These are phyloP conservation scores for Adelges cooleyi DNA, from an alignment of 1,140 invertebrate genomes.

Conservation along the genomic window DNA sequence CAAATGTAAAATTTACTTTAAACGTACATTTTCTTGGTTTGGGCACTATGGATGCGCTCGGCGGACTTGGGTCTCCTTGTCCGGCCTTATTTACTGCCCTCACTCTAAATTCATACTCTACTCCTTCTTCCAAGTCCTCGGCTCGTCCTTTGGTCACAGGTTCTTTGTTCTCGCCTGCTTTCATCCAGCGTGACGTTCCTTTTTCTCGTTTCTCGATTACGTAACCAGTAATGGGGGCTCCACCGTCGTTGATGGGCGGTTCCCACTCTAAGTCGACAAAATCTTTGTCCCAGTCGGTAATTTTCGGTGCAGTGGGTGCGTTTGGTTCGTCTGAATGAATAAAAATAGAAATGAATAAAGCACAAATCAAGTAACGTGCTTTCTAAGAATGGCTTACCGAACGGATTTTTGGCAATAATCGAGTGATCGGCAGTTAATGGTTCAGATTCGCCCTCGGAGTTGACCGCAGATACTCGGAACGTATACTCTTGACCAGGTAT, in stretches of 20 bases:
- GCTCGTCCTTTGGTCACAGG: slow-evolving; percentile 68
- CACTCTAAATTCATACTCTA: slow-evolving; percentile 78
- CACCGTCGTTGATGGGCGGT: slow-evolving; percentile 77
- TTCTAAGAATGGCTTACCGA: slow-evolving; percentile 53
- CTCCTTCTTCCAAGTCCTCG: slow-evolving; percentile 69
- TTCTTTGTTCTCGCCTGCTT: slow-evolving; percentile 63
- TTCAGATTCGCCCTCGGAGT: slow-evolving; percentile 88
- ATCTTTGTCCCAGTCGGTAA: slow-evolving; percentile 89
- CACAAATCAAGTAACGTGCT: not conserved
- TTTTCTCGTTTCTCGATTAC: slow-evolving; percentile 89
- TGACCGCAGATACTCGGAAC: slow-evolving; percentile 90
- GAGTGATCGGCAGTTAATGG: slow-evolving; percentile 77
- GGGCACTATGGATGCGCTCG: slow-evolving; percentile 59
- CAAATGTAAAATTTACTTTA: slow-evolving; percentile 30
- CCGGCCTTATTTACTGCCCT: slow-evolving; percentile 68
- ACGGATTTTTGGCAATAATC: slow-evolving; percentile 95
- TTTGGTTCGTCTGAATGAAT: slow-evolving; percentile 66
- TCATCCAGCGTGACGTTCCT: slow-evolving; percentile 72
- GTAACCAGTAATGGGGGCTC: slow-evolving; percentile 85
- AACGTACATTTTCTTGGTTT: slow-evolving; percentile 76
- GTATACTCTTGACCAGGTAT: slow-evolving; percentile 91
- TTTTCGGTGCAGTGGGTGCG: slow-evolving; percentile 74
- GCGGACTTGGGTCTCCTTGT: slow-evolving; percentile 63
- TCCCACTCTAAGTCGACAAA: slow-evolving; percentile 86
- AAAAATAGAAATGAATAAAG: not conserved